Conservation (phyloP, 2,888 invertebrate species). For the Pseudococcus jackbeardsleyi region DNA sequence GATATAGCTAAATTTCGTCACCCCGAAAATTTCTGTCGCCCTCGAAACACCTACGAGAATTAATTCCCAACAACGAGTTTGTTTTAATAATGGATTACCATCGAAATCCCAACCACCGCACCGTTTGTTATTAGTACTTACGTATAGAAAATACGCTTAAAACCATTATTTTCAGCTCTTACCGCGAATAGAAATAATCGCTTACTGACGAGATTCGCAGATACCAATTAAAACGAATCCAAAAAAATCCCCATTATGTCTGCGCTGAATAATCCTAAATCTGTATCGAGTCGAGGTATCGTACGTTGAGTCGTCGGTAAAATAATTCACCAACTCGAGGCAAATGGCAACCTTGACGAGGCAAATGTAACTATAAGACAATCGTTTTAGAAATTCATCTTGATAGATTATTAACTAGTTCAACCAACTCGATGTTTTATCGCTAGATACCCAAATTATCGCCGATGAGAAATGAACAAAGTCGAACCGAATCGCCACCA, state of each 20-base stretch:
- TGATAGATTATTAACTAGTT: neutral
- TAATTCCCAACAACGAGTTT: neutral
- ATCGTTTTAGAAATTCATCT: conserved; percentile 6
- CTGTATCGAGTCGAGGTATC: neutral
- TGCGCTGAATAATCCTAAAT: conserved; percentile 12
- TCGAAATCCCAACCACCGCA: neutral
- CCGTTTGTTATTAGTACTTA: neutral
- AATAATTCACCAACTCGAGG: neutral
- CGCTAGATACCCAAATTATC: neutral
- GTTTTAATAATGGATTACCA: conserved; percentile 20
- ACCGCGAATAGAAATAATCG: neutral
- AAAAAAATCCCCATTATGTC: neutral
- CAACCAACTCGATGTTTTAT: conserved; percentile 17
- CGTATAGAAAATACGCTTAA: conserved; percentile 21
- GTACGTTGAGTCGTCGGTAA: neutral
- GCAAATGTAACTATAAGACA: neutral
- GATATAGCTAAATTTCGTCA: neutral
- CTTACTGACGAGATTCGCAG: neutral
- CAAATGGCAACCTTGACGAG: conserved; percentile 3
- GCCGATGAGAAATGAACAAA: conserved; percentile 11
- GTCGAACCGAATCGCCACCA: neutral
- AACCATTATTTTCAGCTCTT: neutral
- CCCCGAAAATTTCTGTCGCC: conserved; percentile 12
- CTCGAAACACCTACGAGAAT: neutral
- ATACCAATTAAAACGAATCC: neutral